phyloP scores from a whole-genome alignment of 1,140 invertebrate genomes.

The Neodiprion fabricii region DNA sequence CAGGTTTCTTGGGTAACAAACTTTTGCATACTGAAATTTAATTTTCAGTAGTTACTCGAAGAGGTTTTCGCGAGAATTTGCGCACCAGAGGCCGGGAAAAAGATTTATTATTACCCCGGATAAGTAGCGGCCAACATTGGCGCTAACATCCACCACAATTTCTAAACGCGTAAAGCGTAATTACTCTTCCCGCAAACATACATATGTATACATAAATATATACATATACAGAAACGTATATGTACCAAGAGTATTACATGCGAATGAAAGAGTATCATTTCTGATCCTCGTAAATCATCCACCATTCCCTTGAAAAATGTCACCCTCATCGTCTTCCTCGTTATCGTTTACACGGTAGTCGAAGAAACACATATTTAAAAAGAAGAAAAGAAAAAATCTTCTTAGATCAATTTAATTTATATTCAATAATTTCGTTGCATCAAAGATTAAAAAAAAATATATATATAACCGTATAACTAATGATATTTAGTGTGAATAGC shows the following conservation, averaged over 20 bases:
- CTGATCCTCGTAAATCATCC: conserved; percentile 29
- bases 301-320: background rate
- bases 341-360: too few relatives aligned
- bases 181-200: background rate
- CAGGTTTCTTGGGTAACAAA: background rate
- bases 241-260: background rate
- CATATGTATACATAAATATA: background rate
- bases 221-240: conserved; percentile 23
- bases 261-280: conserved; percentile 34
- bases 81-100: background rate
- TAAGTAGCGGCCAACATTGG: background rate
- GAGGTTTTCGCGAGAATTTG: background rate
- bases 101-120: background rate
- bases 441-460: too few relatives aligned
- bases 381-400: too few relatives aligned
- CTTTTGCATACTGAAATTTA: too few relatives aligned
- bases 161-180: background rate
- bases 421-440: too few relatives aligned
- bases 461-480: too few relatives aligned
- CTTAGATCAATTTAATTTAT: too few relatives aligned
- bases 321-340: too few relatives aligned
- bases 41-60: background rate
- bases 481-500: too few relatives aligned
- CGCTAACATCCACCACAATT: background rate
- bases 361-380: too few relatives aligned